Evolutionary conservation across 2,888 invertebrate genomes (phyloP), one percentile per base, ranked within the genome.

Genomic region (Xestia xanthographa): DNA sequence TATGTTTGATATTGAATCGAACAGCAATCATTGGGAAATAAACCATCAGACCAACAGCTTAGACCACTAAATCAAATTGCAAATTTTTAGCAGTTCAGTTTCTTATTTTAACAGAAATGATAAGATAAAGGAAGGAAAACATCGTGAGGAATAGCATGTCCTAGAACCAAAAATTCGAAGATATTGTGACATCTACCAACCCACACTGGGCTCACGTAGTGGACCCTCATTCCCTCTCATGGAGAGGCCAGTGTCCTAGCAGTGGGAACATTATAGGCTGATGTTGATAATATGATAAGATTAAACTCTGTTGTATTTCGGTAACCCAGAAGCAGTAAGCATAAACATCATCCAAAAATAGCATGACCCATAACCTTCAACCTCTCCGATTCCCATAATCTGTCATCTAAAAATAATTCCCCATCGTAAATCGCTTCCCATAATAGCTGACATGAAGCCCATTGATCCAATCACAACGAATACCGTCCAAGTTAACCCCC

Each of bases 391-490:
- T 48, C 12, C 5, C 38, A 45, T 60, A 84, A 85, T 68, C 69
- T 26, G 58, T 68, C 60, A 77, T 71, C 53, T 34, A 50, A 77
- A 81, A 62, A 81, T 71, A 77, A 73, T 85, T 68, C 38, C 17
- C 41, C n/a, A 69, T 60, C 66, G 29, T 66, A 69, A 69, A 14
- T n/a, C 43, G 41, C 22, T 65, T 68, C n/a, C 38, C 50, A 67
- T 69, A 82, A 85, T 63, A 82, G 41, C 14, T 45, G 66, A 20
- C 82, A 66, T 65, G 77, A 79, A 80, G 58, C 63, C 12, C 81
- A 83, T 74, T 80, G 75, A 85, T 87, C 84, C 79, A 84, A 89
- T 86, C 88, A 87, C 80, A 87, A 80, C 77, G 78, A 81, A 84
- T 74, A 75, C 68, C 58, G 79, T 71, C 78, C 50, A 43, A 73